Evolutionary conservation across 1,140 invertebrate genomes (phyloP).

Genomic region (Formica selysi): DNA sequence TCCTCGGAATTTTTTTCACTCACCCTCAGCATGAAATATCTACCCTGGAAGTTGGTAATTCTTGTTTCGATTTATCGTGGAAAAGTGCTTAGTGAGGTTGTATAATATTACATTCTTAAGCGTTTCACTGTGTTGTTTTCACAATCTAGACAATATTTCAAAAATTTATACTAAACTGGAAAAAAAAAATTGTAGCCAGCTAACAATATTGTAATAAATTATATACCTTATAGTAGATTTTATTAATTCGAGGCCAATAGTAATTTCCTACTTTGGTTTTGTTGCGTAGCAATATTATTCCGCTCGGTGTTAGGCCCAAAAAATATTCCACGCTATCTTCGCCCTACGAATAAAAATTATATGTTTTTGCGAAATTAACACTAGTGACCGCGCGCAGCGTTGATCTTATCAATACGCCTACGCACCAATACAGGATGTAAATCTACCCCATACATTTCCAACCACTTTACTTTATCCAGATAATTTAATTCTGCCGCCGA

Average conservation of each 20-base stretch:
- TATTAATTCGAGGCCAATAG: constrained; percentile 99
- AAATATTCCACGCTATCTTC: constrained; percentile 99
- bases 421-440: constrained; percentile 92
- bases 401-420: constrained; percentile 40
- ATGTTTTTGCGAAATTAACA: constrained; percentile 30
- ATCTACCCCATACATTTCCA: constrained; percentile 95
- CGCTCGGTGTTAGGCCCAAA: constrained; percentile 98
- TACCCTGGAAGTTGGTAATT: constrained; percentile 86
- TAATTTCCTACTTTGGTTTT: constrained; percentile 99
- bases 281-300: constrained; percentile 98
- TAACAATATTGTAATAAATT: background rate
- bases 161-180: background rate
- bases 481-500: constrained; percentile 91
- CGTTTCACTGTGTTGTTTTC: background rate
- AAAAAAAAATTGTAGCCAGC: background rate
- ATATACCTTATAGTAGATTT: constrained; percentile 95
- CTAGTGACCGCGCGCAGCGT: background rate
- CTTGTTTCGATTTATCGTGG: background rate
- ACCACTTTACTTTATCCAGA: constrained; percentile 93
- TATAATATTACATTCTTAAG: background rate
- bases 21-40: constrained; percentile 98
- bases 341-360: constrained; percentile 89
- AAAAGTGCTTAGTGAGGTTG: background rate
- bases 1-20: constrained; percentile 98
- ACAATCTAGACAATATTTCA: no score